Evolutionary conservation across 1,140 invertebrate species (phyloP).

Genomic region (Ditylenchus dipsaci): DNA sequence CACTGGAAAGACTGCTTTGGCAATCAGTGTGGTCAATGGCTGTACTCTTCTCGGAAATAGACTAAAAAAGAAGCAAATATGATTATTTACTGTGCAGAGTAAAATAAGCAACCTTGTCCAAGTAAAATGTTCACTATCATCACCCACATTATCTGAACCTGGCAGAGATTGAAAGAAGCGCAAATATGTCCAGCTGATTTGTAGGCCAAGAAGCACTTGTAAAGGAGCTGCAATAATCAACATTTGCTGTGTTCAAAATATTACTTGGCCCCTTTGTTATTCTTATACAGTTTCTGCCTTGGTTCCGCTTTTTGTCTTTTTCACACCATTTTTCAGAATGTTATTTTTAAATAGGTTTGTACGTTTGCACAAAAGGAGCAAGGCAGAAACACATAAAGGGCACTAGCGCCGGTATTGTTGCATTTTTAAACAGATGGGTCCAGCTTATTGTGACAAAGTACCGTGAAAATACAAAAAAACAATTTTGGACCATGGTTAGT

Average conservation of each 20-base stretch:
- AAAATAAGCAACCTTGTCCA: constrained; percentile 32
- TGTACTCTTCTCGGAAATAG: constrained; percentile 23
- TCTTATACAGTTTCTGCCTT: too few relatives aligned
- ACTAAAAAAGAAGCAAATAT: constrained; percentile 13
- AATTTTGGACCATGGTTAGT: too few relatives aligned
- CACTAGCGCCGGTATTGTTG: too few relatives aligned
- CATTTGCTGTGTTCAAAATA: constrained; percentile 6
- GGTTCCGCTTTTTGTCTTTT: too few relatives aligned
- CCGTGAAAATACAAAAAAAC: too few relatives aligned
- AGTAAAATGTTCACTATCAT: constrained; percentile 41
- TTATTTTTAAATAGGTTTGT: too few relatives aligned
- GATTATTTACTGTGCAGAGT: background rate
- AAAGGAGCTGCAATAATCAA: constrained; percentile 15
- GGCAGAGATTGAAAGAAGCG: constrained; percentile 44
- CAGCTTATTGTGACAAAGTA: too few relatives aligned
- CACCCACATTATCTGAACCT: constrained; percentile 25
- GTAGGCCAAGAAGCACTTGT: constrained; percentile 38
- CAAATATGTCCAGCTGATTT: constrained; percentile 53
- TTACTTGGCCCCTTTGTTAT: too few relatives aligned
- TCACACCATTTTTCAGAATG: too few relatives aligned
- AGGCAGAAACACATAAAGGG: too few relatives aligned
- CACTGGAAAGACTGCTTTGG: constrained; percentile 1
- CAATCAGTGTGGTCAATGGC: constrained; percentile 15
- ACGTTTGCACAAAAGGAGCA: too few relatives aligned
- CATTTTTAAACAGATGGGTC: too few relatives aligned